These are phyloP conservation scores for Melanotaenia boesemani DNA, from an alignment of 2,797 vertebrate species.

Conservation along the genomic window DNA sequence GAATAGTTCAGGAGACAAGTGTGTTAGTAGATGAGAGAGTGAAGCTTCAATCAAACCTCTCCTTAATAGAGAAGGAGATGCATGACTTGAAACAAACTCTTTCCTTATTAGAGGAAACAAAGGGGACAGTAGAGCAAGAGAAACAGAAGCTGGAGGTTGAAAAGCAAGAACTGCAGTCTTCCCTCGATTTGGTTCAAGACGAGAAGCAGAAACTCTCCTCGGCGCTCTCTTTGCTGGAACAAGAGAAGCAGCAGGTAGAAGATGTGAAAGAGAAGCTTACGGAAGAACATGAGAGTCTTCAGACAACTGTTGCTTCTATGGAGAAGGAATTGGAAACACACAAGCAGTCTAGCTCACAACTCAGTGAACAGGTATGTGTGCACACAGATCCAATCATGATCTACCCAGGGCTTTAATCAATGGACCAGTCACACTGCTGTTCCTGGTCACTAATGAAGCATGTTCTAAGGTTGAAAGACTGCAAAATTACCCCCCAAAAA, in stretches of 20 bases:
- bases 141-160: conserved; percentile 47
- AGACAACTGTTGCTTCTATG: conserved; percentile 54
- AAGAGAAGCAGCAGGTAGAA: conserved; percentile 54
- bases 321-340: conserved; percentile 80
- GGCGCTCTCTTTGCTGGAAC: conserved; percentile 48
- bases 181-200: conserved; percentile 40
- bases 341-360: conserved; percentile 68
- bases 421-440: no score
- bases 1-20: conserved; percentile 34
- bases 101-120: conserved; percentile 50
- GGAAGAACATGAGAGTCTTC: conserved; percentile 49
- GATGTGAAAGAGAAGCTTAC: conserved; percentile 47
- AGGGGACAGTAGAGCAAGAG: conserved; percentile 41
- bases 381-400: background rate
- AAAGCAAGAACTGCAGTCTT: conserved; percentile 51
- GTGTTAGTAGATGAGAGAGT: conserved; percentile 35
- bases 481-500: background rate
- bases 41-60: conserved; percentile 42
- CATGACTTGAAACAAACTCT: conserved; percentile 40
- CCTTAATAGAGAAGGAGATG: conserved; percentile 50
- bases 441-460: background rate
- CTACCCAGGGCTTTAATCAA: background rate
- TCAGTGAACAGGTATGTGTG: conserved; percentile 82
- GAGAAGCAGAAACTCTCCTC: conserved; percentile 53
- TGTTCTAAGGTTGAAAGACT: background rate